Evolutionary conservation across 2,888 invertebrate species (phyloP).

Genomic region (Isoperla grammatica): DNA sequence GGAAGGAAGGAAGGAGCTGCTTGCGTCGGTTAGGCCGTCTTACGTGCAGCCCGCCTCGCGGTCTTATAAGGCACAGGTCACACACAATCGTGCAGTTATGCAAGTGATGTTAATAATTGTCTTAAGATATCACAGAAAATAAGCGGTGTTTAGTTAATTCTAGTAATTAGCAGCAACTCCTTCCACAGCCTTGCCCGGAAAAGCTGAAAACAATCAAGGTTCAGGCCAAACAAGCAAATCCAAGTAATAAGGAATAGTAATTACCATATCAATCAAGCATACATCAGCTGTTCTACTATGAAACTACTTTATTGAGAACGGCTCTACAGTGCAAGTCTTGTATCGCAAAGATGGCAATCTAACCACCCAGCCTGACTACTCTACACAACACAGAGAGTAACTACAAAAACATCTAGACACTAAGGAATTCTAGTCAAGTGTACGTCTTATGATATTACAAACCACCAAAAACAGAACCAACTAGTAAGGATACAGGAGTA

Average conservation of each 20-base stretch:
- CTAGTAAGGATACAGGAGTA: slow-evolving; percentile 32
- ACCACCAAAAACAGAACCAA: slow-evolving; percentile 35
- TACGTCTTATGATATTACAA: slow-evolving; percentile 32
- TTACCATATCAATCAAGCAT: slow-evolving; percentile 34
- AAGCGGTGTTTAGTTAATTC: slow-evolving; percentile 16
- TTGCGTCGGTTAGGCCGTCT: not conserved
- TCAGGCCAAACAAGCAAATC: slow-evolving; percentile 32
- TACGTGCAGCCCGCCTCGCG: not conserved
- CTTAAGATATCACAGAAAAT: slow-evolving; percentile 20
- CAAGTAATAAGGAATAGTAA: slow-evolving; percentile 30
- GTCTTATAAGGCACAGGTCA: slow-evolving; percentile 3
- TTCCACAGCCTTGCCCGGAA: slow-evolving; percentile 25
- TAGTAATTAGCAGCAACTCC: slow-evolving; percentile 24
- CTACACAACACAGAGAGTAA: slow-evolving; percentile 33
- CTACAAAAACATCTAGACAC: slow-evolving; percentile 34
- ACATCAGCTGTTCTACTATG: slow-evolving; percentile 50
- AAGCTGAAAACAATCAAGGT: slow-evolving; percentile 32
- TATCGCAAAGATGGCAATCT: slow-evolving; percentile 30
- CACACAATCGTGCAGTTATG: slow-evolving; percentile 19
- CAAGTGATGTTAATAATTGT: slow-evolving; percentile 15
- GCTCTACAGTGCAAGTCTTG: slow-evolving; percentile 47
- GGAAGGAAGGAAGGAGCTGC: slow-evolving; percentile 8
- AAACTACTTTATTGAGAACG: slow-evolving; percentile 52
- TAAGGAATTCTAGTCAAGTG: slow-evolving; percentile 33
- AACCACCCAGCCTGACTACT: slow-evolving; percentile 32